A percentile compares a stretch with the other conserved stretches of the same genome.
Evolutionary conservation across 2,113 vertebrate genomes (phyloP).

Genomic region (Hoplias malabaricus): DNA sequence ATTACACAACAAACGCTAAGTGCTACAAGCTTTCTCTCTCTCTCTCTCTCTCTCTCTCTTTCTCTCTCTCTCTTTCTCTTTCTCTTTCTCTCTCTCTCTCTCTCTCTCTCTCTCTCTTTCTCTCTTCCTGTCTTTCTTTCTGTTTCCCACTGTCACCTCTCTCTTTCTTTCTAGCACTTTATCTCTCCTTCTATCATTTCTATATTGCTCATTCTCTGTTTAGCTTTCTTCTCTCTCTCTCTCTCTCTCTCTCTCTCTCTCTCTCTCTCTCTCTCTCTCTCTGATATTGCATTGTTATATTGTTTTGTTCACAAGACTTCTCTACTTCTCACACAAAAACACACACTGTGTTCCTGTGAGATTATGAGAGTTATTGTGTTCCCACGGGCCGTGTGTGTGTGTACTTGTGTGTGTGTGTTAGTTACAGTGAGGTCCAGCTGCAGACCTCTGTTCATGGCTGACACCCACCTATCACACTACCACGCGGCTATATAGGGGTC

Average conservation of each 20-base stretch:
- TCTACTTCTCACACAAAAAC: background rate
- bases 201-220: background rate
- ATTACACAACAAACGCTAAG: too few relatives aligned
- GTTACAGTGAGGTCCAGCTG: background rate
- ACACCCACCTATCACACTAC: background rate
- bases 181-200: background rate
- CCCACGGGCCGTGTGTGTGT: constrained; percentile 10
- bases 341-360: constrained; percentile 37
- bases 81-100: background rate
- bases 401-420: background rate
- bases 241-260: background rate
- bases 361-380: constrained; percentile 46
- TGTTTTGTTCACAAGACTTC: background rate
- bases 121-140: background rate
- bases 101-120: background rate
- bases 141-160: background rate
- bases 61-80: background rate
- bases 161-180: background rate
- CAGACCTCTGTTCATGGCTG: too few relatives aligned
- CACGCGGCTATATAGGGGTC: too few relatives aligned
- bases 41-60: background rate
- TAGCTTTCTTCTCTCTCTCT: background rate
- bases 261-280: background rate
- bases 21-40: too few relatives aligned
- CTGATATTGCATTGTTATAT: constrained; percentile 10